Conservation (phyloP, 2,888 invertebrate species). For the Aspidapion aeneum region DNA sequence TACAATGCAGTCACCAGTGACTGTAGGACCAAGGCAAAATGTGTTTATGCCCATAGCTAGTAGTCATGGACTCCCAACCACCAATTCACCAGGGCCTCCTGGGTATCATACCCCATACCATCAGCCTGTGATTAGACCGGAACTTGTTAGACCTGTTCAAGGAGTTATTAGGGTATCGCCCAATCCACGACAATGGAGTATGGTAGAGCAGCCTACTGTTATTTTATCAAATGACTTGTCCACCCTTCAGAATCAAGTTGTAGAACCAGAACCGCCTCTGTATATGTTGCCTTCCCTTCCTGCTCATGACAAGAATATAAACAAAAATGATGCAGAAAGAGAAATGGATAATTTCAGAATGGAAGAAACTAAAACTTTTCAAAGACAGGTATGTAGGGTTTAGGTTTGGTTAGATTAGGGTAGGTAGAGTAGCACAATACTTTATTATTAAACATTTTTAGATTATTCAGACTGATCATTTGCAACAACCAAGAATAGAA, state of each 20-base stretch:
- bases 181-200: conserved; percentile 52
- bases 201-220: conserved; percentile 40
- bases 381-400: conserved; percentile 38
- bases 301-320: conserved; percentile 50
- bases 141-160: conserved; percentile 62
- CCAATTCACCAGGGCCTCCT: conserved; percentile 47
- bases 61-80: conserved; percentile 53
- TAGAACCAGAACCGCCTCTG: conserved; percentile 36
- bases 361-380: conserved; percentile 39
- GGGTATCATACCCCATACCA: conserved; percentile 43
- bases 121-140: conserved; percentile 56
- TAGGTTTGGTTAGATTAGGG: too few relatives aligned
- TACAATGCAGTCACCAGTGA: conserved; percentile 64
- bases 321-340: conserved; percentile 32
- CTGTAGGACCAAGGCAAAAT: conserved; percentile 74
- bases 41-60: conserved; percentile 86
- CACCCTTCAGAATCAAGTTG: conserved; percentile 29
- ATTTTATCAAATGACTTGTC: conserved; percentile 44
- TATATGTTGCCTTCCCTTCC: conserved; percentile 45
- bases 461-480: conserved; percentile 43
- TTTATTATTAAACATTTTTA: too few relatives aligned
- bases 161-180: conserved; percentile 81
- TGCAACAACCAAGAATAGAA: conserved; percentile 37
- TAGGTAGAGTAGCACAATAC: too few relatives aligned
- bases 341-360: conserved; percentile 44